Evolutionary conservation across 1,140 invertebrate species (phyloP).

Genomic region (Capitella teleta): DNA sequence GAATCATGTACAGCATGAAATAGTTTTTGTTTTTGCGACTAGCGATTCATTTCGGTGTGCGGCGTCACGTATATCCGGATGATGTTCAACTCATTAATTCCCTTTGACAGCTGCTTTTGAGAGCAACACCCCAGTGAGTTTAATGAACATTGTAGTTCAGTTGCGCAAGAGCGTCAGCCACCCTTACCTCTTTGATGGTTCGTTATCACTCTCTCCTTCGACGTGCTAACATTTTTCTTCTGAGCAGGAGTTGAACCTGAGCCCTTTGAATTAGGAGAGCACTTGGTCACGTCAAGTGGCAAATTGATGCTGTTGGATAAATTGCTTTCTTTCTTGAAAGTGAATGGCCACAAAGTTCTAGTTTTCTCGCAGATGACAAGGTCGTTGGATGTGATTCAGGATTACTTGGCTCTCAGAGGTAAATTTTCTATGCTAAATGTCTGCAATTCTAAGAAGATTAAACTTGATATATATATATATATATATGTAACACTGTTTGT

Average conservation of each 20-base stretch:
- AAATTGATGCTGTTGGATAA: conserved; percentile 82
- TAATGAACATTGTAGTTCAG: conserved; percentile 42
- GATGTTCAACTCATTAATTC: too few species aligned
- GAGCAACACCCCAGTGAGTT: conserved; percentile 11
- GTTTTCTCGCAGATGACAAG: conserved; percentile 97
- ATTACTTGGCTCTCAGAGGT: conserved; percentile 45
- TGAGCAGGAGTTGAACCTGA: conserved; percentile 36
- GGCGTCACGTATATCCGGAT: too few species aligned
- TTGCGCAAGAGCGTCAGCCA: conserved; percentile 42
- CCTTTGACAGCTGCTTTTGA: conserved; percentile 39
- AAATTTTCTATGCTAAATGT: conserved; percentile 3
- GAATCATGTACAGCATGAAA: too few species aligned
- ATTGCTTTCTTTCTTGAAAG: conserved; percentile 68
- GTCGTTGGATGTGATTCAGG: conserved; percentile 91
- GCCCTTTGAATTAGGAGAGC: conserved; percentile 40
- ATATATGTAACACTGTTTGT: neutral
- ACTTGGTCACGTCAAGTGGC: conserved; percentile 47
- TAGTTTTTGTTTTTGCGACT: too few species aligned
- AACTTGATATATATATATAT: neutral
- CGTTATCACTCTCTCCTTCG: neutral
- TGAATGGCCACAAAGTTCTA: conserved; percentile 78
- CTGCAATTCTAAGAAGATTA: neutral
- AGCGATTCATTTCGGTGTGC: too few species aligned
- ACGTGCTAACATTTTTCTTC: neutral
- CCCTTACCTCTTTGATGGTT: conserved; percentile 42